Evolutionary conservation across 2,113 vertebrate species (phyloP).

Genomic region (Eupsittula cactorum): DNA sequence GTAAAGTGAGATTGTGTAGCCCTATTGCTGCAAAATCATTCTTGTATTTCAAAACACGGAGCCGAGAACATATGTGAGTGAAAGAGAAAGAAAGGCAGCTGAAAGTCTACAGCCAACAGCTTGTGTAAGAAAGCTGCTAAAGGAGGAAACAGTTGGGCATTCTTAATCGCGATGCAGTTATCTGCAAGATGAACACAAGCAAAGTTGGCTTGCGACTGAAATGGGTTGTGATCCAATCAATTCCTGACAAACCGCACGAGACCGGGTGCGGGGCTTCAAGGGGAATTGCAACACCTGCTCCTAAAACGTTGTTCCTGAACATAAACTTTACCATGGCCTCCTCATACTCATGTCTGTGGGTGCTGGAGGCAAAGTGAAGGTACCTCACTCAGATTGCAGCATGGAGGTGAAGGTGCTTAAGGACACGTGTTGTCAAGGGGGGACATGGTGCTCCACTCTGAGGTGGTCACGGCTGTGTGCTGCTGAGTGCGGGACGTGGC

Average conservation of each 20-base stretch:
- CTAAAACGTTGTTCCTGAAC: not conserved
- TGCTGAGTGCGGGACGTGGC: rapidly evolving
- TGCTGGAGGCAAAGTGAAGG: not conserved
- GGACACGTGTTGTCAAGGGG: not conserved
- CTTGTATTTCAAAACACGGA: not conserved
- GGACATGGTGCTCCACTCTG: not conserved
- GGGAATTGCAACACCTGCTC: not conserved
- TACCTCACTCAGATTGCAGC: not conserved
- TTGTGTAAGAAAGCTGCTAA: conserved; percentile 48
- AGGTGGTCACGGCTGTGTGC: rapidly evolving
- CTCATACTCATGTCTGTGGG: rapidly evolving
- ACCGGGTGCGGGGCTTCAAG: not conserved
- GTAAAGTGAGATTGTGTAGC: rapidly evolving
- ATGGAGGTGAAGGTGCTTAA: rapidly evolving
- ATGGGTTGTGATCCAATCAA: not conserved
- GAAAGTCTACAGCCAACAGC: conserved; percentile 44
- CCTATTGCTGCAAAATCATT: not conserved
- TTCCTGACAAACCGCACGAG: not conserved
- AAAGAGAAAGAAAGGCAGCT: not conserved
- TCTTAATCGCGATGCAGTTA: not conserved
- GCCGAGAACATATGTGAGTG: not conserved
- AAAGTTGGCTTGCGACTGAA: not conserved
- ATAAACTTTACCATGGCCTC: not conserved
- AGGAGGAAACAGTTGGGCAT: conserved; percentile 43
- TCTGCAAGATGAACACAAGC: not conserved